Evolutionary conservation across 1,140 invertebrate species (phyloP).

Genomic region (Melitaea cinxia): DNA sequence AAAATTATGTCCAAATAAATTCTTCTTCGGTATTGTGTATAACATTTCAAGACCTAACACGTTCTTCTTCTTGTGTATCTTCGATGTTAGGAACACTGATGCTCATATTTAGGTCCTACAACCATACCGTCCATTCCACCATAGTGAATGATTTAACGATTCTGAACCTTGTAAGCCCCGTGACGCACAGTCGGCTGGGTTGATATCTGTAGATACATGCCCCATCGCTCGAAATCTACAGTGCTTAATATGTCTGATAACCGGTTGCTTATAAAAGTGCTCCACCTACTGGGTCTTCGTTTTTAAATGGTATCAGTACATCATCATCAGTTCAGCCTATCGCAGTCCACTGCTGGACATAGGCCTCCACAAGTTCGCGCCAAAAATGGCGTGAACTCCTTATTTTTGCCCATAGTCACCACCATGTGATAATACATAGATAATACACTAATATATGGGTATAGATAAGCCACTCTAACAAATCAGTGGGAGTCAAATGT

Average conservation of each 20-base stretch:
- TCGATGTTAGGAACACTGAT: not conserved
- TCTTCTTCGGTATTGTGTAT: not conserved
- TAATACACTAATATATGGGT: no score
- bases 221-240: conserved; percentile 20
- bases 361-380: no score
- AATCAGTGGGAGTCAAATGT: no score
- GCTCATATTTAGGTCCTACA: conserved; percentile 12
- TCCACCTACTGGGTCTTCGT: conserved; percentile 40
- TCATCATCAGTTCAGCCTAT: no score
- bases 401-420: no score
- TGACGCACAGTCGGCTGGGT: conserved; percentile 29
- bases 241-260: conserved; percentile 25
- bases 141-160: not conserved
- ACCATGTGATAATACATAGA: no score
- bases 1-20: conserved; percentile 41
- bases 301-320: no score
- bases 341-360: no score
- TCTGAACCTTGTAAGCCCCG: conserved; percentile 15
- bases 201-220: conserved; percentile 22
- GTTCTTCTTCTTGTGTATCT: conserved; percentile 39
- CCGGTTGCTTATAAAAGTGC: conserved; percentile 29
- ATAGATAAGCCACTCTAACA: no score
- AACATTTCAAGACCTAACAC: conserved; percentile 19
- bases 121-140: conserved; percentile 25
- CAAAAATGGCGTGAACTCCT: no score